Base-by-base conservation (phyloP, 2,113 vertebrate genomes). In the Hylia prasina region DNA sequence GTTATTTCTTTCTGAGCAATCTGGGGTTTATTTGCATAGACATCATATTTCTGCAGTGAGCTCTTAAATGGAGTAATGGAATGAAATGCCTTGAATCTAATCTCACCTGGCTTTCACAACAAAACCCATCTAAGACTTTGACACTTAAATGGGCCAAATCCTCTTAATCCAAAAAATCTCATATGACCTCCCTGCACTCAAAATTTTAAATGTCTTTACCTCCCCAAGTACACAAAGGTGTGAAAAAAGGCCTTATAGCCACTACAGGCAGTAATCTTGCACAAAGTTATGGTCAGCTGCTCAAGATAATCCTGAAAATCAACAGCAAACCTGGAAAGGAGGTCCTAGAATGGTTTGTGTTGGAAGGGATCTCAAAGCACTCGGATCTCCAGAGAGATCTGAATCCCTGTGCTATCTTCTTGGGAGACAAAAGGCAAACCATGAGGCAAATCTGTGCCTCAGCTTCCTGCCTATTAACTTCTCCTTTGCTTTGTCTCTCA, bases 371-470 rank as follows among this genome's bases (percentile, higher is more conserved):
- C 13, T 65, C 61, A 73, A 60, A 45, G 39, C 31, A 87, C n/a
- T 37, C 0, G 0, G 65, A 35, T 20, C 7, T 42, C 31, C 54
- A 64, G 39, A 50, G 50, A 53, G 24, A 63, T 37, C 28, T 27
- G 13, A 17, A 63, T 88, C n/a, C 23, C 35, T 7, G 1, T 61
- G 25, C 6, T 45, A 3, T 20, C 69, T 37, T 71, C 30, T 47
- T 45, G 25, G 54, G 57, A 37, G 33, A 77, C 7, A 42, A 2
- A 5, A 39, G 24, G 15, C 9, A 80, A 86, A 80, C 27, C 48
- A 47, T 13, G 24, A 87, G 33, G 14, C 12, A 53, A 17, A 1
- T 44, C 15, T 40, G 10, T 40, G 45, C 27, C 17, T 91, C 54
- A 70, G 7, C 89, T 89, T 87, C 69, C 28, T 69, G 54, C 8